Base-by-base conservation (phyloP, 2,797 vertebrate species). In the Crax fasciolata region DNA sequence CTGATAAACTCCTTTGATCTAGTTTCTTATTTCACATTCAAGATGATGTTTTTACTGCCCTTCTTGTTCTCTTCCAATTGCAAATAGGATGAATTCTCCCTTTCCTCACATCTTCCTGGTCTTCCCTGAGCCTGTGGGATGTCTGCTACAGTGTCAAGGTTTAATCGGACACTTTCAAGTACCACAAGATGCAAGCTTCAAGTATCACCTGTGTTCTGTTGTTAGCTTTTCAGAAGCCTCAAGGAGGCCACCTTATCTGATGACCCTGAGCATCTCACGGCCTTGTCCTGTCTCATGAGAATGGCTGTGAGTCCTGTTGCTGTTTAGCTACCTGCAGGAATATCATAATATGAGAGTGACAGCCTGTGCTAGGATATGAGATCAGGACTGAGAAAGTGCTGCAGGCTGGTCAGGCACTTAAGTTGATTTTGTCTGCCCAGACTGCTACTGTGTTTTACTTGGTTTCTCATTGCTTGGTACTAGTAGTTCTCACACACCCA, bases 131-230 rank as follows among this genome's bases (percentile, higher is more conserved):
- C 43, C 32, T 35, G 9, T 30, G 20, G 23, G 13, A 49, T 52
- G 67, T 52, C 43, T 73, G 27, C 10, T 35, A 8, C 1, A 0
- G 8, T 38, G 17, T 41, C 12, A 83, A n/a, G 16, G 35, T 27
- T 43, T 10, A 18, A 8, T 1, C 55, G 11, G 6, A 63, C 59
- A 72, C 0, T 6, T 11, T 9, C 4, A 20, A 9, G 18, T 43
- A 17, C 25, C 18, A 32, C 35, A 12, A 54, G 8, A 11, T 3
- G 1, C 3, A 35, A 35, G 2, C 41, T 30, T 28, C 46, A 21
- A 54, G 3, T 24, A 16, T 55, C 23, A 55, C 25, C 8, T 20
- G 10, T 6, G 9, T 2, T n/a, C 7, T 28, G 35, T 9, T 61
- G 15, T 51, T 55, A 0, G 2, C 17, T 17, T n/a, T 63, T 76